Percentiles rank a stretch among this genome's conserved stretches.
Evolutionary conservation across 2,888 invertebrate species (phyloP).

Genomic region (Sarcophaga carnaria): DNA sequence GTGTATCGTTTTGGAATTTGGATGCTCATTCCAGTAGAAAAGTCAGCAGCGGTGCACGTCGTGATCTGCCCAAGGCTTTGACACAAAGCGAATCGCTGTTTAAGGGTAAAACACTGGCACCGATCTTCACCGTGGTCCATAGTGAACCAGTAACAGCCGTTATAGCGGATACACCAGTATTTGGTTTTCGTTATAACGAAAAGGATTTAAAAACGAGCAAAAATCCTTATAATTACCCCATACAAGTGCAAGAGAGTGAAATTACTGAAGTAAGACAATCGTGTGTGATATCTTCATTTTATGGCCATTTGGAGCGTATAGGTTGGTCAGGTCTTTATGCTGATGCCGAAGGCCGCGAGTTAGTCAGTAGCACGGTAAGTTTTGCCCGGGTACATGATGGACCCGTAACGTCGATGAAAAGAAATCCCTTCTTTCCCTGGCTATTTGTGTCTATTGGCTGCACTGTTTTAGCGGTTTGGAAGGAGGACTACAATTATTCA

Average conservation of each 20-base stretch:
- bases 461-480: slow-evolving; percentile 89
- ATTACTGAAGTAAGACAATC: slow-evolving; percentile 73
- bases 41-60: slow-evolving; percentile 46
- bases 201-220: slow-evolving; percentile 51
- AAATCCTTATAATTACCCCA: slow-evolving; percentile 73
- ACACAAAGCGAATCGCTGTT: slow-evolving; percentile 84
- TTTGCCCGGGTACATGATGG: slow-evolving; percentile 87
- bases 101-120: slow-evolving; percentile 85
- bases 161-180: slow-evolving; percentile 76
- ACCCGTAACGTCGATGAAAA: slow-evolving; percentile 84
- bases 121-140: slow-evolving; percentile 84
- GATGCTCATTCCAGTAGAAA: slow-evolving; percentile 77
- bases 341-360: slow-evolving; percentile 84
- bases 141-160: slow-evolving; percentile 81
- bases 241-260: slow-evolving; percentile 68
- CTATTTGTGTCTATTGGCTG: slow-evolving; percentile 89
- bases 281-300: slow-evolving; percentile 76
- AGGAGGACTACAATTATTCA: slow-evolving; percentile 84
- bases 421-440: slow-evolving; percentile 85
- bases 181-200: slow-evolving; percentile 70
- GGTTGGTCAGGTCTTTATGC: slow-evolving; percentile 88
- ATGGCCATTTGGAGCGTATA: slow-evolving; percentile 76
- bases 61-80: slow-evolving; percentile 84
- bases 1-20: slow-evolving; percentile 88
- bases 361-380: slow-evolving; percentile 78